Evolutionary conservation across 2,113 vertebrate species (phyloP), one percentile per base, ranked within the genome.

Genomic region (Oreochromis niloticus): DNA sequence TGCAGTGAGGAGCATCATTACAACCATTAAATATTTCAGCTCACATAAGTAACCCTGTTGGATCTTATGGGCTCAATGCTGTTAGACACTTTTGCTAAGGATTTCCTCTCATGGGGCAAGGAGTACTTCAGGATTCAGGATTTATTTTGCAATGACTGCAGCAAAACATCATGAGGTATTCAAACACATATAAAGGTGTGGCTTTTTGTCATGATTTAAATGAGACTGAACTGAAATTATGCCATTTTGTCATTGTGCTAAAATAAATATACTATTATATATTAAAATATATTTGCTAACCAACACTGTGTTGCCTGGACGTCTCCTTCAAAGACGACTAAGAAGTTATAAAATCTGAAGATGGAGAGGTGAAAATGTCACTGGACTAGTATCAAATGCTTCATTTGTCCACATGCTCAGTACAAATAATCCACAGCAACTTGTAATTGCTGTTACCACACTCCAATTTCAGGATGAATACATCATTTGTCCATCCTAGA

Each of bases 241-340:
- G 94, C 93, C 87, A 95, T 96, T 96, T 95, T 96, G 95, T 97
- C 95, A 96, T 97, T 96, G 96, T 97, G 96, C 95, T 96, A 95
- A 96, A 97, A 96, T 95, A 82, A 96, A 95, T 94, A 96, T 96
- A 96, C 96, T 96, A 96, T 96, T 94, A 95, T 96, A 96, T 96
- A 97, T 97, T 97, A 96, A 97, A 97, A 96, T 97, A 96, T 68
- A 68, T 68, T 68, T 68, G 63, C 63, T 68, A 68, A 68, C 63
- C 63, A 41, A 68, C 6, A 0, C 63, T 68, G 19, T 68, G 63
- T 39, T 68, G 10, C 34, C 63, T 0, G 0, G 63, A 68, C 3
- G 3, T 68, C 19, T 68, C 4, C 19, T 39, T 68, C 34, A 68
- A 68, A 68, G 2, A 68, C 0, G 0, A 68, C 63, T 41, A 39